Conservation (phyloP, 1,140 invertebrate species). For the Apis dorsata region DNA sequence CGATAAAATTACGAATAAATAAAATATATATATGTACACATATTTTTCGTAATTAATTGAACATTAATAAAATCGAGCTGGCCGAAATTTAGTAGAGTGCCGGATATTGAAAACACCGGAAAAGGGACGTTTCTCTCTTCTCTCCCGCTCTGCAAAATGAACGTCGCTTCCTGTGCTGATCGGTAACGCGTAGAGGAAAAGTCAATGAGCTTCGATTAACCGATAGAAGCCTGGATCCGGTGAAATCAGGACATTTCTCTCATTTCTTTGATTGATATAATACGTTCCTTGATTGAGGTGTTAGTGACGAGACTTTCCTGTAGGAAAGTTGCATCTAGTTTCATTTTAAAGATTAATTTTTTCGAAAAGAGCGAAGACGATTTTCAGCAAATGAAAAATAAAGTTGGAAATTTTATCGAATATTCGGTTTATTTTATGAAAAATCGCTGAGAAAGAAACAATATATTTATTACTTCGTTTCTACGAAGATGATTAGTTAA, state of each 20-base stretch:
- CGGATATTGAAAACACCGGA: not conserved
- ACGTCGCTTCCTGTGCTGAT: slow-evolving; percentile 6
- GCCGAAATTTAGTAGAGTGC: slow-evolving; percentile 19
- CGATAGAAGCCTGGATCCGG: not conserved
- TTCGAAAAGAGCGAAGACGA: no score
- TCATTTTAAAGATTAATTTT: no score
- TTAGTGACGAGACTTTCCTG: no score
- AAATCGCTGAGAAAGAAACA: no score
- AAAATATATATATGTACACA: no score
- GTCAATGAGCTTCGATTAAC: slow-evolving; percentile 44
- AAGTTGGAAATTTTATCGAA: no score
- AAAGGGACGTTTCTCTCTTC: slow-evolving; percentile 4
- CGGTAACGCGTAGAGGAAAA: slow-evolving; percentile 5
- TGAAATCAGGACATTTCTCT: not conserved
- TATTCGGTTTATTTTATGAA: no score
- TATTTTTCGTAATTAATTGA: slow-evolving; percentile 14
- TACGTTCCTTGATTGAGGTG: no score
- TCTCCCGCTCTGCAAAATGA: not conserved
- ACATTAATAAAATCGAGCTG: slow-evolving; percentile 24
- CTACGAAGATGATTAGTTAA: no score
- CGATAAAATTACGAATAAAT: not conserved
- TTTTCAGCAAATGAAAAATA: no score
- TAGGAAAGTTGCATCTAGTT: no score
- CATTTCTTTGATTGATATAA: not conserved
- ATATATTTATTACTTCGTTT: no score